Evolutionary conservation across 1,140 invertebrate species (phyloP).

Genomic region (Lysiphlebus fabarum): DNA sequence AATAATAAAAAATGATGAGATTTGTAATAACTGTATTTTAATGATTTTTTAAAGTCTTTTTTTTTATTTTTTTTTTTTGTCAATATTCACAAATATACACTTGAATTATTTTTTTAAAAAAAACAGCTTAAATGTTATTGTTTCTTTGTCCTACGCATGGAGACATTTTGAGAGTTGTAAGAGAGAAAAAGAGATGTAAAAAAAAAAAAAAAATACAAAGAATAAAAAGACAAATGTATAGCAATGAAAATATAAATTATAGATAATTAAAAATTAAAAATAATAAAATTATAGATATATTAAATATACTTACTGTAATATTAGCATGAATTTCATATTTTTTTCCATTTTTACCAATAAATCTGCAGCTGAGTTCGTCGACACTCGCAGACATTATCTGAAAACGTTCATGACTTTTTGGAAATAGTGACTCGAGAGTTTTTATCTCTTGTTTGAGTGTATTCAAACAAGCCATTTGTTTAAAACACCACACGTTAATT

Average conservation of each 20-base stretch:
- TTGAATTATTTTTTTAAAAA: constrained; percentile 29
- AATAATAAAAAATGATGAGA: no score
- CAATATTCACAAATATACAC: neutral
- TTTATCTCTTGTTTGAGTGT: constrained; percentile 97
- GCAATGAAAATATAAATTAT: constrained; percentile 9
- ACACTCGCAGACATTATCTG: constrained; percentile 95
- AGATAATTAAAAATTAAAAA: constrained; percentile 9
- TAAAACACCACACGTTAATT: constrained; percentile 28
- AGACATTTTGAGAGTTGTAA: neutral
- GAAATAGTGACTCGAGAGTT: constrained; percentile 91
- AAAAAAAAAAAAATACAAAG: no score
- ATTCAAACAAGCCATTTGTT: constrained; percentile 94
- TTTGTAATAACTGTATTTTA: no score
- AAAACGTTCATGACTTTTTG: constrained; percentile 94
- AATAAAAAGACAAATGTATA: constrained; percentile 1
- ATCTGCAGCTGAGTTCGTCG: constrained; percentile 95
- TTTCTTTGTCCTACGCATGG: constrained; percentile 40
- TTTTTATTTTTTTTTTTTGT: no score
- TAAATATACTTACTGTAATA: constrained; percentile 80
- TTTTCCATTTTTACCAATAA: constrained; percentile 90
- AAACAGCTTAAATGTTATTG: constrained; percentile 41
- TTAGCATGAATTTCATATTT: constrained; percentile 97
- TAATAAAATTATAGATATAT: neutral
- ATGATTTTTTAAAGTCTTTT: no score
- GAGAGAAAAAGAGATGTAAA: no score